Evolutionary conservation across 2,888 invertebrate genomes (phyloP), one percentile per base, ranked within the genome.

Genomic region (Hyposoter didymator): DNA sequence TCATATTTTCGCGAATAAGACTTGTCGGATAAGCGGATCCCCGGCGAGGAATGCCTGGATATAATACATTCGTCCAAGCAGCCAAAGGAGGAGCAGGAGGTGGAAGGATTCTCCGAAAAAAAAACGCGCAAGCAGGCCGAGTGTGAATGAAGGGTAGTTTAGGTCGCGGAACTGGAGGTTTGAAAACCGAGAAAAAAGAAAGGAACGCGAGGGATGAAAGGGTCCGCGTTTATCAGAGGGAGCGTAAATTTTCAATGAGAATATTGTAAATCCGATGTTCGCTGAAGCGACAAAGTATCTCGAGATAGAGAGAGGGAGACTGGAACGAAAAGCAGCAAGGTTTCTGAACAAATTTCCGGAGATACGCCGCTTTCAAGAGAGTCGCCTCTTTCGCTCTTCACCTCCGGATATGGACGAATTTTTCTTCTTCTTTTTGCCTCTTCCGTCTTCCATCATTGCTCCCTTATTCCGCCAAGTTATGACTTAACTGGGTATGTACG

Each of bases 191-290:
- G 19, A 67, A 67, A 22, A 43, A 64, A 64, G 6, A n/a, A 67
- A 22, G 19, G 22, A 4, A 22, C 14, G 43, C 4, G 19, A 43
- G 43, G 17, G 62, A 28, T 28, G 32, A 43, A 39, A 85, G 62
- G 84, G 85, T 69, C 43, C 59, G 22, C 75, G 35, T 55, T 74
- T 62, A 81, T 81, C 76, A 78, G 75, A 66, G n/a, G 86, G 70
- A 47, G 88, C 88, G 91, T 91, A 89, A 91, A 92, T 92, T 92
- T 90, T 84, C 78, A 90, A 90, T 88, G 66, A 55, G 88, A 91
- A 90, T 89, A 89, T 91, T 90, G 90, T 89, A 90, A 90, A 91
- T 91, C 89, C 89, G 85, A 75, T 79, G 76, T 70, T 86, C 87
- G 87, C 66, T 88, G 90, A 90, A 89, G 85, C 89, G 88, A 88